Evolutionary conservation across 2,888 invertebrate species (phyloP).

Genomic region (Idaea dimidiata): DNA sequence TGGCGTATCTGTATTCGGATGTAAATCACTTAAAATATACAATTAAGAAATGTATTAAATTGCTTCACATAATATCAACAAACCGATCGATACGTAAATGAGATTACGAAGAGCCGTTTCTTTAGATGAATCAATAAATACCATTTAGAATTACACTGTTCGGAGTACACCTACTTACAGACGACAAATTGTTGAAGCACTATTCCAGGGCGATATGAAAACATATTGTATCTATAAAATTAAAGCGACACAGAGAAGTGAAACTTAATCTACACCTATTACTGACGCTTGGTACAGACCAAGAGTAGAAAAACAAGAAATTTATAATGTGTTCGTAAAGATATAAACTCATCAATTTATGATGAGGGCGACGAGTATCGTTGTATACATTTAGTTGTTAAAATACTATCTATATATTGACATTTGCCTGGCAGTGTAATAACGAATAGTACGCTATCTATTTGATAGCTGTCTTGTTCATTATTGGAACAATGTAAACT

Average conservation of each 20-base stretch:
- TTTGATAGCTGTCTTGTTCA: background rate
- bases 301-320: constrained; percentile 29
- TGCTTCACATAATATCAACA: background rate
- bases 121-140: constrained; percentile 1
- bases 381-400: constrained; percentile 22
- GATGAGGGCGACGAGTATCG: constrained; percentile 28
- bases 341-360: constrained; percentile 38
- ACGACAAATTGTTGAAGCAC: background rate
- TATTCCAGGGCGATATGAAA: constrained; percentile 15
- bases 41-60: background rate
- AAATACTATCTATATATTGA: constrained; percentile 26
- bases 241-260: constrained; percentile 28
- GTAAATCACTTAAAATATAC: background rate
- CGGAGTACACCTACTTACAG: constrained; percentile 1
- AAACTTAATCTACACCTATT: constrained; percentile 31
- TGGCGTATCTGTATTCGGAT: no score
- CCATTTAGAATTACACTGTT: constrained; percentile 1
- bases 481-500: constrained; percentile 3
- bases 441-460: background rate
- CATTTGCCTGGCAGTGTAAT: constrained; percentile 11
- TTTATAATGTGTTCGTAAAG: constrained; percentile 28
- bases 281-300: constrained; percentile 17
- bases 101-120: background rate
- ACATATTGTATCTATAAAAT: constrained; percentile 24
- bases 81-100: background rate